phyloP scores from a whole-genome alignment of 2,113 vertebrate species.

The Oryzias woworae region DNA sequence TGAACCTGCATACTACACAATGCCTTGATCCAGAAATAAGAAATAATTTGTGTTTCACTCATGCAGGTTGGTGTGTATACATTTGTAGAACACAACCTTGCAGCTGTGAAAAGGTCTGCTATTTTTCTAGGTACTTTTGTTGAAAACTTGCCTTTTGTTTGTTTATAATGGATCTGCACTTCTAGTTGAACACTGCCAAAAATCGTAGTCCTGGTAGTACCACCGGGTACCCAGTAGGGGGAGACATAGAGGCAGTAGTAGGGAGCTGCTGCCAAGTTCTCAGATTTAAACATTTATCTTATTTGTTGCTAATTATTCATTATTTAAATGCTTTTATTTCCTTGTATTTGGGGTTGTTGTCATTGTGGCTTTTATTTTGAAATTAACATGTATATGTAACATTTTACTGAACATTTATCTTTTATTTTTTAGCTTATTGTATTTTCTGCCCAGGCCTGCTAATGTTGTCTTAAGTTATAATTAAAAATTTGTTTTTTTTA shows the following conservation, averaged over 20 bases:
- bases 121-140: constrained; percentile 45
- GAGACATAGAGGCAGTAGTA: constrained; percentile 30
- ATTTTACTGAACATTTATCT: constrained; percentile 24
- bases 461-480: constrained; percentile 12
- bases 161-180: constrained; percentile 41
- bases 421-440: constrained; percentile 13
- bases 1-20: too few species aligned
- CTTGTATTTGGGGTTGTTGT: constrained; percentile 9
- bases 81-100: constrained; percentile 14
- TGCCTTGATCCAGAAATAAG: too few species aligned
- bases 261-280: too few species aligned
- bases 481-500: background rate
- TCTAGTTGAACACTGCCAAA: constrained; percentile 75
- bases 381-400: constrained; percentile 20
- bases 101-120: constrained; percentile 50
- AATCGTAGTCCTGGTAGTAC: constrained; percentile 36
- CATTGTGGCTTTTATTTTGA: constrained; percentile 19
- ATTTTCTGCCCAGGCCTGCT: constrained; percentile 22
- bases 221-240: constrained; percentile 55
- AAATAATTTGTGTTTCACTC: too few species aligned
- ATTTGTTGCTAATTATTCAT: constrained; percentile 32
- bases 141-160: constrained; percentile 63
- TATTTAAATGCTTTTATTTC: constrained; percentile 46
- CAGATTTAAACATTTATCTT: too few species aligned
- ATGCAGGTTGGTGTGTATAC: too few species aligned